Base-by-base conservation (phyloP, 2,888 invertebrate species). In the Nemotelus nigrinus region DNA sequence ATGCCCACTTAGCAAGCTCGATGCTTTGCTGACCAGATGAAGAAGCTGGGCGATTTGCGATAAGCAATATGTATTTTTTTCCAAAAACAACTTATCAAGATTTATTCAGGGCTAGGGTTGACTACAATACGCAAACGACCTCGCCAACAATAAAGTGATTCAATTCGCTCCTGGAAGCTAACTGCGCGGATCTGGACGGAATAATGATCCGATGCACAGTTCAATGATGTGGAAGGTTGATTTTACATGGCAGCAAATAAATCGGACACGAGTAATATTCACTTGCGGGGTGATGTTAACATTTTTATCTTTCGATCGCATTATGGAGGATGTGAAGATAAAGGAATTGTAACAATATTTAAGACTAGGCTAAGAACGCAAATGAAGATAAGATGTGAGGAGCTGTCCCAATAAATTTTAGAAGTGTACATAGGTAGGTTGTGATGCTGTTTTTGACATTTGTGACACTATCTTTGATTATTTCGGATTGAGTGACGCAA, bases 221-320 rank as follows among this genome's bases (percentile, higher is more conserved):
- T 68, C 68, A 48, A n/a, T 68, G 53, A 41, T 39, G 68, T 3
- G n/a, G 65, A 50, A 68, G 50, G 68, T 68, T 53, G 53, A 53
- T 48, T 2, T 68, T 50, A 68, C 68, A 68, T 68, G 68, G 68
- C 68, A 68, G 68, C 53, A 68, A 68, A 68, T 68, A 68, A 68
- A 68, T 68, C 68, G 50, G 53, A 68, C 68, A 68, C 68, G 6
- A 50, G 50, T 50, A 50, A 53, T 50, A 48, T 53, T 44, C 68
- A 68, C 68, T 68, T 47, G 47, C 43, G 63, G 5, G 4, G 63
- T 5, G 7, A 25, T 63, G 63, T 63, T 63, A 63, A 63, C 63
- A 63, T 41, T 63, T 63, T 63, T 63, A 63, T 63, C 63, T 63
- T 8, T 3, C 41, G 63, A 63, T 63, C 7, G 39, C 10, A 63